Evolutionary conservation across 1,140 invertebrate genomes (phyloP).

Genomic region (Delia radicum): DNA sequence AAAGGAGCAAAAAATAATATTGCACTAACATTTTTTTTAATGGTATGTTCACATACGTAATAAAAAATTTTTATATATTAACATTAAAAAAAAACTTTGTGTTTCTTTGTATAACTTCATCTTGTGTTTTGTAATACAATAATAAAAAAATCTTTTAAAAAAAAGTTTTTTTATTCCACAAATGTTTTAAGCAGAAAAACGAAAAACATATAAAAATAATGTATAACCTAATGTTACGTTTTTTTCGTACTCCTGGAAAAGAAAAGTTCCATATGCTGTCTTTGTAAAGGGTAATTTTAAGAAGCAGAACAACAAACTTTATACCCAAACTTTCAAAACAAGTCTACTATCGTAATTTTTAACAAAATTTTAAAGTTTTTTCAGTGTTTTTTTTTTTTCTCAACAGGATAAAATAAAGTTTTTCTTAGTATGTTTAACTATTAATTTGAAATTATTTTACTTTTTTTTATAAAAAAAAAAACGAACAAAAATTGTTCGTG

Average conservation of each 20-base stretch:
- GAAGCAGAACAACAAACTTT: too few species aligned
- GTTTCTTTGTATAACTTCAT: too few species aligned
- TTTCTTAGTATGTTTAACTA: neutral
- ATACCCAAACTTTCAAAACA: neutral
- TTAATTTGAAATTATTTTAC: neutral
- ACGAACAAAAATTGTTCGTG: too few species aligned
- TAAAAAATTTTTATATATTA: too few species aligned
- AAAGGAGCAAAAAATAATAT: too few species aligned
- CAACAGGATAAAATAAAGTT: neutral
- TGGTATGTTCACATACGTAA: too few species aligned
- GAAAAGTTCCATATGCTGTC: too few species aligned
- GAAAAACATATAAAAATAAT: neutral
- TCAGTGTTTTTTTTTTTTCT: neutral
- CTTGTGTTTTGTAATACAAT: too few species aligned
- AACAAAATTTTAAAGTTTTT: neutral
- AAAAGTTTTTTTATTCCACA: neutral
- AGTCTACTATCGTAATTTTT: neutral
- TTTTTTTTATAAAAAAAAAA: neutral
- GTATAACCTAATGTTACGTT: neutral
- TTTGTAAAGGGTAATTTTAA: neutral
- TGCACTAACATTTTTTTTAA: too few species aligned
- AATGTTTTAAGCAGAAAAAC: neutral
- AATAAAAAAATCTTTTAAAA: neutral
- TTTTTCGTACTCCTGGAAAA: too few species aligned
- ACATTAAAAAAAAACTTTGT: too few species aligned